Evolutionary conservation across 2,113 vertebrate species (phyloP).

Genomic region (Panurus biarmicus): DNA sequence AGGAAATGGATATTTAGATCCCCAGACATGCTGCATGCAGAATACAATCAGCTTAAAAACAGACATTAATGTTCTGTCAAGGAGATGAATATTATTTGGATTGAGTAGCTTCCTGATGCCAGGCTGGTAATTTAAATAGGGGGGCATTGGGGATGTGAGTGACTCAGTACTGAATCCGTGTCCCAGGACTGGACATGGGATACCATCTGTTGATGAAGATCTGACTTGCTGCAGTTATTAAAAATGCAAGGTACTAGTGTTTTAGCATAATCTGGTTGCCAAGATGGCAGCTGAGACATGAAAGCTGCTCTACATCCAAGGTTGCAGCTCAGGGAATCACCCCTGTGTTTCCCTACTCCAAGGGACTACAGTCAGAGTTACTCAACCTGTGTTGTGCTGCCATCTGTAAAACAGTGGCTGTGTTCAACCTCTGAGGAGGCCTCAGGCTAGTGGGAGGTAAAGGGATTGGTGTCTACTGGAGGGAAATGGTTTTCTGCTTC

Average conservation of each 20-base stretch:
- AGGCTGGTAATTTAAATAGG: background rate
- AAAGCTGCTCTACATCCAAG: background rate
- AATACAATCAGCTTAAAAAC: background rate
- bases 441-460: background rate
- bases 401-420: background rate
- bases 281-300: background rate
- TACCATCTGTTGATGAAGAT: conserved; percentile 19
- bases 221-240: background rate
- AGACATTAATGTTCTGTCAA: background rate
- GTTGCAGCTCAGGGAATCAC: background rate
- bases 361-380: background rate
- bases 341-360: background rate
- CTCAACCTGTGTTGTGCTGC: background rate
- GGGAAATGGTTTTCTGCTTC: conserved; percentile 7
- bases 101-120: background rate
- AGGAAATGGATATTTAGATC: background rate
- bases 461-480: background rate
- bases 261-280: background rate
- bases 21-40: background rate
- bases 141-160: background rate
- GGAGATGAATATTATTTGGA: background rate
- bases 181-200: background rate
- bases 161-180: background rate
- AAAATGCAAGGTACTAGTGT: background rate
- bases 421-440: background rate